Percentiles rank a stretch among this genome's conserved stretches.
Evolutionary conservation across 2,888 invertebrate species (phyloP).

Genomic region (Hydriomena furcata): DNA sequence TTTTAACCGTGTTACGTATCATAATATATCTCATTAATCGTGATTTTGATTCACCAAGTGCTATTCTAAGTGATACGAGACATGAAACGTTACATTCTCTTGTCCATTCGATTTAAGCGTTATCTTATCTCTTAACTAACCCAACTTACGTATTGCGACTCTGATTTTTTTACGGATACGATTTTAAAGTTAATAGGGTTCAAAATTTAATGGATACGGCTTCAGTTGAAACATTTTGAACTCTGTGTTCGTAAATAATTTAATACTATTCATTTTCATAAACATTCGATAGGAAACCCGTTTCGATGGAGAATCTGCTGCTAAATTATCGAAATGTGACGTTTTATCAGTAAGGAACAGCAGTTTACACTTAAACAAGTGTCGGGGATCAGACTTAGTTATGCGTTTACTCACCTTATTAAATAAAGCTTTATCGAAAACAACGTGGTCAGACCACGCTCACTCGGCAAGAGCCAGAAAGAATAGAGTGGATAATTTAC

Average conservation of each 20-base stretch:
- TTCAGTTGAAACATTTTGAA: slow-evolving; percentile 21
- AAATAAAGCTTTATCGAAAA: slow-evolving; percentile 71
- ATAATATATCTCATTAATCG: slow-evolving; percentile 18
- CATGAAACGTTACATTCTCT: slow-evolving; percentile 35
- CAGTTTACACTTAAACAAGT: slow-evolving; percentile 82
- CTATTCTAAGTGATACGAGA: slow-evolving; percentile 33
- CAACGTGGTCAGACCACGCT: slow-evolving; percentile 40
- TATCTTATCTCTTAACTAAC: slow-evolving; percentile 27
- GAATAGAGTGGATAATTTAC: slow-evolving; percentile 42
- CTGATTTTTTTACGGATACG: slow-evolving; percentile 6
- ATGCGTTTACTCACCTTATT: slow-evolving; percentile 75
- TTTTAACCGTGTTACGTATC: slow-evolving; percentile 27
- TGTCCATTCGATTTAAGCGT: slow-evolving; percentile 38
- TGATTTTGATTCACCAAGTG: slow-evolving; percentile 27
- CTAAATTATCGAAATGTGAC: slow-evolving; percentile 79
- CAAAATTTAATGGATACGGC: slow-evolving; percentile 6
- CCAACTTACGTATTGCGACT: slow-evolving; percentile 24
- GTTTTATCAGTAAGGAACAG: slow-evolving; percentile 76
- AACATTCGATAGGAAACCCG: slow-evolving; percentile 52
- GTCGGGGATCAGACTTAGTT: slow-evolving; percentile 64
- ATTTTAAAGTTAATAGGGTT: slow-evolving; percentile 13
- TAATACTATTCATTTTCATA: slow-evolving; percentile 56
- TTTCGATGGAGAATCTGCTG: slow-evolving; percentile 49
- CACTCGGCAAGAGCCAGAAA: slow-evolving; percentile 31
- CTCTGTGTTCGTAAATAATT: slow-evolving; percentile 47